Conservation (phyloP, 2,113 vertebrate genomes). For the Cranoglanis bouderius region DNA sequence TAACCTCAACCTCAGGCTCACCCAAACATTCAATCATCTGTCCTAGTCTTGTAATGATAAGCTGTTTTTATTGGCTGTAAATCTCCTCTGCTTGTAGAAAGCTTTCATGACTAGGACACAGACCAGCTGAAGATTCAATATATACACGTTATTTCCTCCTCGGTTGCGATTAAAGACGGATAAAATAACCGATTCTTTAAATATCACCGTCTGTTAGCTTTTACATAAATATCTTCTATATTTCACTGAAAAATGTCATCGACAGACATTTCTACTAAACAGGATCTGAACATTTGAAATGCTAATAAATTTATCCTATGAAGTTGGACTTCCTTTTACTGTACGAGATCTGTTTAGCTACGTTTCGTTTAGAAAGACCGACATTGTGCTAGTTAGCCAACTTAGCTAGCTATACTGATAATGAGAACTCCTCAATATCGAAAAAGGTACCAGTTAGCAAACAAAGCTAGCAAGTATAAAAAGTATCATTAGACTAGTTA, state of each 20-base stretch:
- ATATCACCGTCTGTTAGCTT: too few relatives aligned
- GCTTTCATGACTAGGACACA: constrained; percentile 41
- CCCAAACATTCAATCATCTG: constrained; percentile 38
- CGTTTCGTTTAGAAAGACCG: background rate
- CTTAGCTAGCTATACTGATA: background rate
- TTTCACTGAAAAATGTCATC: background rate
- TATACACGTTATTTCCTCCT: constrained; percentile 34
- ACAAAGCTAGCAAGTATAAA: background rate
- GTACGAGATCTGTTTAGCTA: background rate
- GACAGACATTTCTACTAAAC: background rate
- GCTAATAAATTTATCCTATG: background rate
- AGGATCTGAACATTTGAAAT: background rate
- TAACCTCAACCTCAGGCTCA: constrained; percentile 32
- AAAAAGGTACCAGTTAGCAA: background rate
- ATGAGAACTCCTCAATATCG: background rate
- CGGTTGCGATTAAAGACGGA: background rate
- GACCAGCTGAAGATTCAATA: constrained; percentile 42
- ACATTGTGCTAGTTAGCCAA: background rate
- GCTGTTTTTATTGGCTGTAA: constrained; percentile 49
- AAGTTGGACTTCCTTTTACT: background rate
- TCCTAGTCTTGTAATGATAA: constrained; percentile 45
- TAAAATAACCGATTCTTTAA: background rate
- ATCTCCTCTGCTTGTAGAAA: constrained; percentile 48
- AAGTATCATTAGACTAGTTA: background rate
- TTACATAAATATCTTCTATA: background rate